phyloP scores from a whole-genome alignment of 2,888 invertebrate genomes.

The Drosophila neoperkinsi region DNA sequence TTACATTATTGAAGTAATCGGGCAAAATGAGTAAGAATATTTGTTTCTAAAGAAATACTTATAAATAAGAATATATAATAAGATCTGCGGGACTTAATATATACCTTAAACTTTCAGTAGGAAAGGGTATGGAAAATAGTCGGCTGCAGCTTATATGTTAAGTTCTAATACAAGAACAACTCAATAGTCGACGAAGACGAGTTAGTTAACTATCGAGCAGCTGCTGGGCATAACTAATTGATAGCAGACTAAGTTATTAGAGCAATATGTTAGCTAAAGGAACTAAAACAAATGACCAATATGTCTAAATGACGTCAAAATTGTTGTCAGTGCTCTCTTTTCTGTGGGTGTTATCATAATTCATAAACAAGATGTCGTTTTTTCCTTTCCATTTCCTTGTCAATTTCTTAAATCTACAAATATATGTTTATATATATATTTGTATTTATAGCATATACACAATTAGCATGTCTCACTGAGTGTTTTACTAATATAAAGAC shows the following conservation, averaged over 20 bases:
- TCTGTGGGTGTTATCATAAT: constrained; percentile 44
- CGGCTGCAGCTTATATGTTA: not conserved
- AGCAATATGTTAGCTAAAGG: constrained; percentile 43
- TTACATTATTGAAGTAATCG: not conserved
- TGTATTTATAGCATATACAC: not conserved
- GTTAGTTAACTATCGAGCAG: constrained; percentile 10
- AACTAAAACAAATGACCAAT: constrained; percentile 71
- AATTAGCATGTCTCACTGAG: constrained; percentile 20
- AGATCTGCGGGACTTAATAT: not conserved
- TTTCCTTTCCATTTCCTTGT: not conserved
- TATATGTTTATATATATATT: not conserved
- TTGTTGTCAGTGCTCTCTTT: constrained; percentile 39
- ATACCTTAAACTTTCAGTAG: not conserved
- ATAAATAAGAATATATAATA: not conserved
- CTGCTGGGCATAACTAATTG: constrained; percentile 42
- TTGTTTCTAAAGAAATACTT: not conserved
- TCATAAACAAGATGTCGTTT: constrained; percentile 29
- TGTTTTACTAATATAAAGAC: not conserved
- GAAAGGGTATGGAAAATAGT: not conserved
- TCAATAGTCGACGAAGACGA: not conserved
- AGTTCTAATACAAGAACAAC: not conserved
- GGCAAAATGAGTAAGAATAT: not conserved
- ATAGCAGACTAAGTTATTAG: constrained; percentile 37
- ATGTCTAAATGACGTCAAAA: constrained; percentile 72
- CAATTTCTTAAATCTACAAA: not conserved